These are phyloP conservation scores for Agonum fuliginosum DNA, from an alignment of 2,888 invertebrate species.

Conservation along the genomic window DNA sequence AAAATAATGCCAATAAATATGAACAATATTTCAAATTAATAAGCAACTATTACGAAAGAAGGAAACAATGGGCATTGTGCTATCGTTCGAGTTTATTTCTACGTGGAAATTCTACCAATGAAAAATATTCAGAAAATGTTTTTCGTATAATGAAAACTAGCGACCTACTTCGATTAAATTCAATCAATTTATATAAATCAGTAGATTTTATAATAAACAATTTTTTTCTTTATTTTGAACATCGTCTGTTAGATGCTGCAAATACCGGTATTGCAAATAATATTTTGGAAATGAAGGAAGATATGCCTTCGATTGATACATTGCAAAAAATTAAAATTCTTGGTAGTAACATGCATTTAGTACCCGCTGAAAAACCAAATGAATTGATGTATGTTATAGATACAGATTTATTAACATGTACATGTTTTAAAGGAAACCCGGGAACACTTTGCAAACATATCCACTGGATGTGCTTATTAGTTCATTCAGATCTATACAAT, in stretches of 20 bases:
- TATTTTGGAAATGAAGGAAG: slow-evolving; percentile 20
- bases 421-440: slow-evolving; percentile 1
- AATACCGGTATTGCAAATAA: not conserved
- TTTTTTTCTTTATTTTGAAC: slow-evolving; percentile 28
- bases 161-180: not conserved
- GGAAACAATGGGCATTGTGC: not conserved
- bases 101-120: not conserved
- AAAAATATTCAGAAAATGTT: not conserved
- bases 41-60: slow-evolving; percentile 11
- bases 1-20: not conserved
- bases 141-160: not conserved
- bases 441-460: slow-evolving; percentile 20
- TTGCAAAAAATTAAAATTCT: slow-evolving; percentile 18
- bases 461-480: slow-evolving; percentile 31
- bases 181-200: not conserved
- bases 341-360: not conserved
- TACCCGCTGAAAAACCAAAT: slow-evolving; percentile 1
- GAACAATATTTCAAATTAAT: slow-evolving; percentile 8
- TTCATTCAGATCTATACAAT: not conserved
- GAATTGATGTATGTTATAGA: slow-evolving; percentile 13
- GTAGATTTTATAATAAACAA: slow-evolving; percentile 29
- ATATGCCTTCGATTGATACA: slow-evolving; percentile 4
- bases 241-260: not conserved
- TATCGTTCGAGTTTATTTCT: slow-evolving; percentile 2
- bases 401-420: not conserved